Evolutionary conservation across 1,140 invertebrate species (phyloP).

Genomic region (Cardiocondyla obscurior): DNA sequence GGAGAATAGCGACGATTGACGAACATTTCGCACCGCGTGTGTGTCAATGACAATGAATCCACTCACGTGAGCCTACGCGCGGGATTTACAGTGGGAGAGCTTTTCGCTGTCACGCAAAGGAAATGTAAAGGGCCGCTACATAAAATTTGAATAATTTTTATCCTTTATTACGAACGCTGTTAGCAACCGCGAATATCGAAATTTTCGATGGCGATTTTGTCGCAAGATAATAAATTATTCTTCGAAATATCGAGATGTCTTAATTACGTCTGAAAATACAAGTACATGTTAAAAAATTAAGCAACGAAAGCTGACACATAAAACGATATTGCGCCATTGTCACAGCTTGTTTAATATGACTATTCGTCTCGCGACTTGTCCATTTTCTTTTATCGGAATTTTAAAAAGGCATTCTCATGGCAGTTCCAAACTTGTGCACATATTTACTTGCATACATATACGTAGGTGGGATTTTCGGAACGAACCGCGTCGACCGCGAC

Average conservation of each 20-base stretch:
- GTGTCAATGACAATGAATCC: conserved; percentile 8
- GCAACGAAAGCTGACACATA: not conserved
- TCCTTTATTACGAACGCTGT: conserved; percentile 51
- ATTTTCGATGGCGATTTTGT: conserved; percentile 42
- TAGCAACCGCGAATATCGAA: conserved; percentile 31
- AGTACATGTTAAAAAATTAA: not conserved
- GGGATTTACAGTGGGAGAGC: not conserved
- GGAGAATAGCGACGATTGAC: not conserved
- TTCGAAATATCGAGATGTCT: conserved; percentile 60
- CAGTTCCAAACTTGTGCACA: not conserved
- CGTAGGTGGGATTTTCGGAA: not conserved
- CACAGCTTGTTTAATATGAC: not conserved
- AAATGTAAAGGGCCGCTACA: conserved; percentile 40
- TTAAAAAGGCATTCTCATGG: not conserved
- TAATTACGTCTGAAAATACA: not conserved
- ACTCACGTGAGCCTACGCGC: not conserved
- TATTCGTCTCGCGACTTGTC: not conserved
- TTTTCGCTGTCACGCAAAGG: not conserved
- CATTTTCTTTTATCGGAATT: not conserved
- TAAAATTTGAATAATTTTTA: conserved; percentile 70
- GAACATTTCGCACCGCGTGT: not conserved
- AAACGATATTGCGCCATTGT: not conserved
- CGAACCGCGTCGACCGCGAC: not conserved
- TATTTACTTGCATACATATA: not conserved
- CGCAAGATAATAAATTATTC: conserved; percentile 65